A percentile compares a stretch with the other conserved stretches of the same genome.
phyloP scores from a whole-genome alignment of 2,888 invertebrate species.

The Acanthopleura granulata region DNA sequence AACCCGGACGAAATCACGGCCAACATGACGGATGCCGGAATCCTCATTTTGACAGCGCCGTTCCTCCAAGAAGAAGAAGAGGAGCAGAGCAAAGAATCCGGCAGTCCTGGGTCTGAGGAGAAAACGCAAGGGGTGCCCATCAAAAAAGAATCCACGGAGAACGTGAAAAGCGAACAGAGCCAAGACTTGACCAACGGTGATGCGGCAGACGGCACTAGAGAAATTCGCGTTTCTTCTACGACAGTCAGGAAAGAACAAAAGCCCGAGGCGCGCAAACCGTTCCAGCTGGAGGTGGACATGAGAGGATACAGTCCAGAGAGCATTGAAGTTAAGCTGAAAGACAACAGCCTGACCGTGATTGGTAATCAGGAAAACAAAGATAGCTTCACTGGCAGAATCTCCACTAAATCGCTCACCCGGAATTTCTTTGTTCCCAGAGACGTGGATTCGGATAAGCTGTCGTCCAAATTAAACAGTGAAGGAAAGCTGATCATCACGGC shows the following conservation, averaged over 20 bases:
- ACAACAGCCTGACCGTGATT: background rate
- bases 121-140: background rate
- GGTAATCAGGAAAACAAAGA: background rate
- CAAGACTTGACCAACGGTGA: background rate
- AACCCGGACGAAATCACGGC: constrained; percentile 7
- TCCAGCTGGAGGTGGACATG: background rate
- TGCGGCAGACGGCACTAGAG: background rate
- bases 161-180: background rate
- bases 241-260: background rate
- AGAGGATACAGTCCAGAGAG: background rate
- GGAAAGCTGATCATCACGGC: background rate
- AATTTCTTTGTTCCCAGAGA: background rate
- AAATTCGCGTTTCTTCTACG: background rate
- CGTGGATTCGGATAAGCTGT: background rate
- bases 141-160: background rate
- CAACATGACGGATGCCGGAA: constrained; percentile 7
- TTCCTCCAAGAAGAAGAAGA: constrained; percentile 1
- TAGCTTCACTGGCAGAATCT: background rate
- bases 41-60: background rate
- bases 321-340: background rate
- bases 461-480: background rate
- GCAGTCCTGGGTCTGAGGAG: background rate
- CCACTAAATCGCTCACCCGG: background rate
- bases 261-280: background rate
- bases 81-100: background rate